Percentiles rank a stretch among this genome's conserved stretches.
Conservation (phyloP, 2,888 invertebrate genomes). For the Drosophila subquinaria region DNA sequence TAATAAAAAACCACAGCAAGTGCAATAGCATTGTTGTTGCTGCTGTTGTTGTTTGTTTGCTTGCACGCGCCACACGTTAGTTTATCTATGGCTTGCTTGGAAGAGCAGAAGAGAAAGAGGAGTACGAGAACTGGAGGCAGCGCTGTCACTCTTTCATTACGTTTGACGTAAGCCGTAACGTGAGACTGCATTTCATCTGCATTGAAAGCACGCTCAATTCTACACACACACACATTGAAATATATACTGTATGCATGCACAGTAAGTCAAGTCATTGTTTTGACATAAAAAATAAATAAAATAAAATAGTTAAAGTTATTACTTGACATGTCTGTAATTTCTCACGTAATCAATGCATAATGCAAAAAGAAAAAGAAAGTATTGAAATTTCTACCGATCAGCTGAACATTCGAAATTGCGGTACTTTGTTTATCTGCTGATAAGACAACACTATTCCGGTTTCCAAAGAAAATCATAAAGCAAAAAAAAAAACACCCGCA, state of each 20-base stretch:
- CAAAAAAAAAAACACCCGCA: constrained; percentile 5
- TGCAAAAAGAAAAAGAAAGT: constrained; percentile 49
- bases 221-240: background rate
- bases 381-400: constrained; percentile 13
- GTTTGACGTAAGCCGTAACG: constrained; percentile 54
- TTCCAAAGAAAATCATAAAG: constrained; percentile 5
- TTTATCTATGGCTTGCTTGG: constrained; percentile 43
- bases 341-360: constrained; percentile 31
- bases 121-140: constrained; percentile 3
- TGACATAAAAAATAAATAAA: background rate
- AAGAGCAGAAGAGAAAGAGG: constrained; percentile 14
- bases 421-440: constrained; percentile 35
- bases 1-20: constrained; percentile 40
- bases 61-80: constrained; percentile 60
- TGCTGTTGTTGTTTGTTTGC: constrained; percentile 27
- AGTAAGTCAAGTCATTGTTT: background rate
- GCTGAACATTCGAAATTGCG: constrained; percentile 30
- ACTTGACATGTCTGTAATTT: constrained; percentile 11
- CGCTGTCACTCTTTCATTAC: constrained; percentile 18
- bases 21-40: constrained; percentile 35
- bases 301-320: background rate
- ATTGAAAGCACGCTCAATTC: constrained; percentile 10
- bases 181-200: constrained; percentile 58
- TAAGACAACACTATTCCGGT: constrained; percentile 45
- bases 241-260: background rate